Evolutionary conservation across 2,888 invertebrate genomes (phyloP), one percentile per base, ranked within the genome.

Genomic region (Drosophila trichaetosa): DNA sequence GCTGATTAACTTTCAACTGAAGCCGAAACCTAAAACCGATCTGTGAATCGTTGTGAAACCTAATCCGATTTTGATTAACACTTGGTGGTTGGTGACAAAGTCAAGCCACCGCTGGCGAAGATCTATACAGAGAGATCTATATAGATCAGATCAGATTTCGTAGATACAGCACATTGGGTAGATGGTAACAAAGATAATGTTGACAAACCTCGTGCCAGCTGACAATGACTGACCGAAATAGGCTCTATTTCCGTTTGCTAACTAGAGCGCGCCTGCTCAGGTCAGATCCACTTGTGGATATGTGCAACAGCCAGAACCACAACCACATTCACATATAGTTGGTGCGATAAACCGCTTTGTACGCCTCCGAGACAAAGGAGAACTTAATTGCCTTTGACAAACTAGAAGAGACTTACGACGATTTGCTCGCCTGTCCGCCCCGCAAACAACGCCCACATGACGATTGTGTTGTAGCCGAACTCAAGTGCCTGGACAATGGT

Each of bases 381-480:
- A 70, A 61, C 83, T 74, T 87, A 89, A 89, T 87, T 87, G 82
- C 71, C 81, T 83, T 89, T 89, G 86, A 86, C 86, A 86, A 79
- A 75, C 71, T 73, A 42, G 61, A 56, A 54, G 57, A 69, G 62
- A 59, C 54, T 57, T 65, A 83, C 76, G 79, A 70, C 76, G 84
- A 87, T 83, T 83, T 74, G 60, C 61, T 36, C 57, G 69, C 52
- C 52, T 66, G 64, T 66, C 68, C 90, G 86, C 86, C 85, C 64
- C 53, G 59, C 60, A 64, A 62, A 62, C 65, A 65, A 71, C 80
- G 86, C 82, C 86, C 76, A 79, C 58, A 80, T 53, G 61, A 57
- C 56, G 61, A 52, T 42, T 56, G 53, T 53, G 16, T 16, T 46
- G 53, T 27, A 51, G 57, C 51, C 27, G 38, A 54, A 52, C 53